Evolutionary conservation across 2,888 invertebrate species (phyloP).

Genomic region (Drosophila niveifrons): DNA sequence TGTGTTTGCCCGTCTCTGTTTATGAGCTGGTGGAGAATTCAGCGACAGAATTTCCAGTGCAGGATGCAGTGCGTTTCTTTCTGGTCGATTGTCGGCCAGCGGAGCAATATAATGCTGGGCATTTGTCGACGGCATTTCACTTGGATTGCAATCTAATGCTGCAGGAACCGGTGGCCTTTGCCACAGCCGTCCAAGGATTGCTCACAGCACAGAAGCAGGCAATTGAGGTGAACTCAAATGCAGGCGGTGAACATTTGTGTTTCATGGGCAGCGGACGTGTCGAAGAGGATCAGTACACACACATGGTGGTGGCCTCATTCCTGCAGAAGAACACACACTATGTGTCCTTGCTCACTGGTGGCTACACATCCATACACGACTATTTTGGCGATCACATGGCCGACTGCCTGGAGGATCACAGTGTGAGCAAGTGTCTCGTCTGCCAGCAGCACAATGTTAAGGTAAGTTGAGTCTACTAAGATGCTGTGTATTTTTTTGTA

Average conservation of each 20-base stretch:
- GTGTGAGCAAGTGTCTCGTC: constrained; percentile 91
- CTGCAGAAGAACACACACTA: constrained; percentile 96
- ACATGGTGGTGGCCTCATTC: constrained; percentile 99
- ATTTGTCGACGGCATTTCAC: constrained; percentile 98
- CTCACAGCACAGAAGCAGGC: constrained; percentile 95
- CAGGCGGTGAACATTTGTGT: constrained; percentile 95
- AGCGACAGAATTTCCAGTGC: constrained; percentile 88
- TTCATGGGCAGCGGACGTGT: constrained; percentile 97
- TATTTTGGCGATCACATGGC: constrained; percentile 93
- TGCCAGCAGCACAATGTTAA: constrained; percentile 86
- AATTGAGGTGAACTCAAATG: constrained; percentile 93
- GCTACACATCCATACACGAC: constrained; percentile 94
- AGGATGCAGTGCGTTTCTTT: constrained; percentile 93
- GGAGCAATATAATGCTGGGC: constrained; percentile 98
- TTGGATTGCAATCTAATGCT: constrained; percentile 98
- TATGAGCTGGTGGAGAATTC: constrained; percentile 95
- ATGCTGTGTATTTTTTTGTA: not conserved
- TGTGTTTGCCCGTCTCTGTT: constrained; percentile 98
- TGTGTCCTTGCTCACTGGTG: constrained; percentile 96
- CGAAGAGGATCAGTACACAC: constrained; percentile 97
- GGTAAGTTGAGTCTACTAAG: constrained; percentile 32
- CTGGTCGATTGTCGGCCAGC: constrained; percentile 98
- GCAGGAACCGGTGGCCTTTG: constrained; percentile 97
- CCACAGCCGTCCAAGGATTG: constrained; percentile 95
- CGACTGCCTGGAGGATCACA: constrained; percentile 94